phyloP scores from a whole-genome alignment of 2,888 invertebrate genomes.

The Erebia ligea region DNA sequence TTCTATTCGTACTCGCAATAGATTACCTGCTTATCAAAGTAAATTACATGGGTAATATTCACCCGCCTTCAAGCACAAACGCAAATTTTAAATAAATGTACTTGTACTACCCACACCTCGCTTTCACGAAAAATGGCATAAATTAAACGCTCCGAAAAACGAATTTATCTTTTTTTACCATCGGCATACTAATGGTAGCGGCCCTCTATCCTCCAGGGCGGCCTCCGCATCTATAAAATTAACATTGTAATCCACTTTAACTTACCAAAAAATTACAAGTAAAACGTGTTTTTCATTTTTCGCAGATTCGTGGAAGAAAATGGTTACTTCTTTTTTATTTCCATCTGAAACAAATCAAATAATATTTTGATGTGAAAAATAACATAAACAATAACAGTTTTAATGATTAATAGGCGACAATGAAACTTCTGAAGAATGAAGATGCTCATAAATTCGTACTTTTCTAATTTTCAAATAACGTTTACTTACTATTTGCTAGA shows the following conservation, averaged over 20 bases:
- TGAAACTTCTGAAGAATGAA: too few relatives aligned
- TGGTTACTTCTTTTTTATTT: slow-evolving; percentile 6
- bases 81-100: slow-evolving; percentile 17
- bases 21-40: too few relatives aligned
- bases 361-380: too few relatives aligned
- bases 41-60: too few relatives aligned
- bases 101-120: slow-evolving; percentile 18
- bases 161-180: slow-evolving; percentile 79
- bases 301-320: slow-evolving; percentile 23
- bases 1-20: too few relatives aligned
- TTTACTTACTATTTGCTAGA: too few relatives aligned
- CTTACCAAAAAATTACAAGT: slow-evolving; percentile 70
- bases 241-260: slow-evolving; percentile 81
- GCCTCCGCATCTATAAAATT: slow-evolving; percentile 79
- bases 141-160: slow-evolving; percentile 76
- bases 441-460: too few relatives aligned
- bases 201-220: slow-evolving; percentile 66
- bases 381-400: too few relatives aligned
- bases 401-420: too few relatives aligned
- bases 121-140: slow-evolving; percentile 66
- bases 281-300: slow-evolving; percentile 55
- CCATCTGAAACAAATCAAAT: too few relatives aligned
- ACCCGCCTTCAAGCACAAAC: background rate
- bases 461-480: too few relatives aligned
- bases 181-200: slow-evolving; percentile 77